A percentile compares a stretch with the other conserved stretches of the same genome.
These are phyloP conservation scores for Odobenus rosmarus DNA, from an alignment of 2,113 vertebrate genomes.

Conservation along the genomic window DNA sequence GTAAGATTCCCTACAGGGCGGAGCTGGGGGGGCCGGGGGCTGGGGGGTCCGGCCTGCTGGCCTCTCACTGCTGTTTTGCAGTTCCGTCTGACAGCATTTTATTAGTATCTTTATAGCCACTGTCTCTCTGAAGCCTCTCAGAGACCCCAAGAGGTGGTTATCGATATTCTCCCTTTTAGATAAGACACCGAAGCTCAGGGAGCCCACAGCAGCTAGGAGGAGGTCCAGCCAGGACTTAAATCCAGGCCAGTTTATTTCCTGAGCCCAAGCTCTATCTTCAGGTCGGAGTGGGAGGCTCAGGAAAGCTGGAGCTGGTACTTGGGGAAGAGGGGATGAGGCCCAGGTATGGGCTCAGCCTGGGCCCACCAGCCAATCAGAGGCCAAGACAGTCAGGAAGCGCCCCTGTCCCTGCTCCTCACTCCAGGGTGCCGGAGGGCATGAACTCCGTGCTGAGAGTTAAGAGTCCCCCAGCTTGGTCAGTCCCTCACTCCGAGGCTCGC, in stretches of 20 bases:
- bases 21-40: constrained; percentile 19
- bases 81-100: neutral
- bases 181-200: neutral
- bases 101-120: neutral
- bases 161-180: neutral
- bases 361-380: neutral
- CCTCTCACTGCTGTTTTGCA: neutral
- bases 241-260: neutral
- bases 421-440: neutral
- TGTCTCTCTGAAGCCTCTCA: neutral
- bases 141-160: neutral
- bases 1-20: constrained; percentile 80
- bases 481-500: neutral
- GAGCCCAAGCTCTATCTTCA: neutral
- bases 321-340: neutral
- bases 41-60: neutral
- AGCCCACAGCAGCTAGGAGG: neutral
- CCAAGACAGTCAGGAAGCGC: neutral
- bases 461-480: neutral
- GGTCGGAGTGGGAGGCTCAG: neutral
- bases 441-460: rapidly evolving
- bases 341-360: neutral
- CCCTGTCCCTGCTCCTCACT: neutral
- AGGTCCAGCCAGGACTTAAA: neutral
- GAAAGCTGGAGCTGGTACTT: neutral